phyloP scores from a whole-genome alignment of 2,888 invertebrate genomes.

The Philaethria dido region DNA sequence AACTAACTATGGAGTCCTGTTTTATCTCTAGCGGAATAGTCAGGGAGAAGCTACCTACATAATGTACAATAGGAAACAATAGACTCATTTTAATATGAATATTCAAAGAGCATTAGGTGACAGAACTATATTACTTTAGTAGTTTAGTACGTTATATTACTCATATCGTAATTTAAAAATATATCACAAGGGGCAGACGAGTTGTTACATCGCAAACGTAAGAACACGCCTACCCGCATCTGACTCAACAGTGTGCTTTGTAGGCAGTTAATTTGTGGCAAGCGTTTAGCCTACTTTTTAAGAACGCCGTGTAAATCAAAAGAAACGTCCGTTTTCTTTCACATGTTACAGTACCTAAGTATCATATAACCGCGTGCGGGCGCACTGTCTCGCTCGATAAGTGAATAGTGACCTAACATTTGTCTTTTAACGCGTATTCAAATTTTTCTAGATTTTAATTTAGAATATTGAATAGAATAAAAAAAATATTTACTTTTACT shows the following conservation, averaged over 20 bases:
- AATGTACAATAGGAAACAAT: neutral
- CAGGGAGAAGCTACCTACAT: neutral
- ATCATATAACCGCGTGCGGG: slow-evolving; percentile 41
- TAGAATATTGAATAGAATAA: neutral
- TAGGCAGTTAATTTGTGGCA: slow-evolving; percentile 24
- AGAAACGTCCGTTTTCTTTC: slow-evolving; percentile 35
- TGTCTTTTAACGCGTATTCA: slow-evolving; percentile 57
- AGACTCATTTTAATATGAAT: neutral
- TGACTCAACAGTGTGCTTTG: slow-evolving; percentile 27
- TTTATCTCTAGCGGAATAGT: too few species aligned
- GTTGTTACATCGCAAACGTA: neutral
- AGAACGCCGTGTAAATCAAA: slow-evolving; percentile 33
- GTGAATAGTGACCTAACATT: slow-evolving; percentile 74
- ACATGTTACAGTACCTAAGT: slow-evolving; percentile 37
- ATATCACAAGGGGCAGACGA: neutral
- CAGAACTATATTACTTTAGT: too few species aligned
- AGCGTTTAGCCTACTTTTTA: slow-evolving; percentile 25
- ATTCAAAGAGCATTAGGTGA: too few species aligned
- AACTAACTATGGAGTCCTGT: too few species aligned
- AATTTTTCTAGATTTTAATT: neutral
- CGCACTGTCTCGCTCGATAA: slow-evolving; percentile 67
- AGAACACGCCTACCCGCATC: slow-evolving; percentile 34
- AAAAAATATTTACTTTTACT: too few species aligned
- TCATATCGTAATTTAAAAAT: slow-evolving; percentile 2
- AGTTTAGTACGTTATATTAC: neutral